A percentile compares a stretch with the other conserved stretches of the same genome.
Conservation (phyloP, 2,113 vertebrate species). For the Alces alces region DNA sequence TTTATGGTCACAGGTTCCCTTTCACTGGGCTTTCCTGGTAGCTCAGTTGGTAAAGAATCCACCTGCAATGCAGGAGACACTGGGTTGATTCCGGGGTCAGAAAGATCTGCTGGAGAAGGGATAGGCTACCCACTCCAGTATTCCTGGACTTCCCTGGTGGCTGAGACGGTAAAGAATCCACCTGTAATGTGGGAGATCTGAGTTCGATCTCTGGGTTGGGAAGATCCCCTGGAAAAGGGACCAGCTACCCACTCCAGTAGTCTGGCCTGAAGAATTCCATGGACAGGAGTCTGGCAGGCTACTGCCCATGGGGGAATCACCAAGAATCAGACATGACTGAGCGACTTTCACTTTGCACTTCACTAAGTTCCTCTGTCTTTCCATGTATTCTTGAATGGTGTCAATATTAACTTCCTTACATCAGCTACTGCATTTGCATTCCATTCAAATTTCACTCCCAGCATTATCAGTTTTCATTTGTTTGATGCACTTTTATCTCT, state of each 20-base stretch:
- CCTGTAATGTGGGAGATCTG: not conserved
- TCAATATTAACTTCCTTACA: rapidly evolving
- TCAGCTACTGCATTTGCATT: not conserved
- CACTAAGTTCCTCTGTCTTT: not conserved
- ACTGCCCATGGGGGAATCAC: not conserved
- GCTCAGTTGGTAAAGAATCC: not conserved
- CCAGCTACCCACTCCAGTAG: not conserved
- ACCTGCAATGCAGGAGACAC: not conserved
- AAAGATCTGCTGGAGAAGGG: not conserved
- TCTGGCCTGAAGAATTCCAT: not conserved
- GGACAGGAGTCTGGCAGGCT: not conserved
- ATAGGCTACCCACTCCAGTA: not conserved
- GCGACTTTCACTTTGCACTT: not conserved
- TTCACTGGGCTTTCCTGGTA: not conserved
- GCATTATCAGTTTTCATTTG: not conserved
- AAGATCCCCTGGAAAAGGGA: not conserved
- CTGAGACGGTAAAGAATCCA: not conserved
- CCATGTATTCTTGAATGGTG: not conserved
- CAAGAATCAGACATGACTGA: not conserved
- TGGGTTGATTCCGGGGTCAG: not conserved
- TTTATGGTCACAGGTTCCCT: not conserved
- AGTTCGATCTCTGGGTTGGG: not conserved
- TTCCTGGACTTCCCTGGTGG: not conserved
- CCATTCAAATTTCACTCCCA: not conserved
- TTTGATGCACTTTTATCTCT: not conserved